These are phyloP conservation scores for Lottia scabra DNA, from an alignment of 2,888 invertebrate genomes.

Conservation along the genomic window DNA sequence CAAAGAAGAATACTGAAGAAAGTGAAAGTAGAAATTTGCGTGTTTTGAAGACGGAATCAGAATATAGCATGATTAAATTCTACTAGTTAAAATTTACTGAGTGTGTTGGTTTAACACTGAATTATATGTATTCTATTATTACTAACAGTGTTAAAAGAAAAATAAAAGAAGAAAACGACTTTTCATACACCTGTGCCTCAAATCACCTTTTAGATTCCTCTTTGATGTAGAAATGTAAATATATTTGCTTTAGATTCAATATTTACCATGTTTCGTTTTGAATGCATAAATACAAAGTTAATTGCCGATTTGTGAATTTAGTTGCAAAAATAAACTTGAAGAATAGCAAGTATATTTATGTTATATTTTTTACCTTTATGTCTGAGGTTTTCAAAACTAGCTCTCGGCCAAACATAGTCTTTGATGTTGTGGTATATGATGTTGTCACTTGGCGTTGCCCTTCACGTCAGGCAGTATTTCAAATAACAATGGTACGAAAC, in stretches of 20 bases:
- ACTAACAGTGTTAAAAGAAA: not conserved
- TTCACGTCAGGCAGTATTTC: not conserved
- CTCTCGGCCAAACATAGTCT: not conserved
- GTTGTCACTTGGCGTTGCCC: conserved; percentile 2
- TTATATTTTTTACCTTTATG: not conserved
- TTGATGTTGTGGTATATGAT: conserved; percentile 2
- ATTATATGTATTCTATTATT: too few relatives aligned
- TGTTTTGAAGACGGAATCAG: not conserved
- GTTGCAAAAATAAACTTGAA: conserved; percentile 4
- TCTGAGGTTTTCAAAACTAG: not conserved
- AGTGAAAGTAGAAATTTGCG: not conserved
- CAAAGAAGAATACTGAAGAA: not conserved
- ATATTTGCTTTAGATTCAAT: conserved; percentile 1
- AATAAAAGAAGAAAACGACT: not conserved
- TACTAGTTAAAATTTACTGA: not conserved
- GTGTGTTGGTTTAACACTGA: too few relatives aligned
- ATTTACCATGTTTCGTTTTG: conserved; percentile 3
- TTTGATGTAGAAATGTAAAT: not conserved
- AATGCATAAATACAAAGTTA: conserved; percentile 7
- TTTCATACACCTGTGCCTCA: not conserved
- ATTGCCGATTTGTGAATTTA: conserved; percentile 7
- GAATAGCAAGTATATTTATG: not conserved
- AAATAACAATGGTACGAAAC: not conserved
- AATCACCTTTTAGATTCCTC: not conserved
- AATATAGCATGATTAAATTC: not conserved